phyloP scores from a whole-genome alignment of 2,113 vertebrate species.

The Ceratotherium simum region DNA sequence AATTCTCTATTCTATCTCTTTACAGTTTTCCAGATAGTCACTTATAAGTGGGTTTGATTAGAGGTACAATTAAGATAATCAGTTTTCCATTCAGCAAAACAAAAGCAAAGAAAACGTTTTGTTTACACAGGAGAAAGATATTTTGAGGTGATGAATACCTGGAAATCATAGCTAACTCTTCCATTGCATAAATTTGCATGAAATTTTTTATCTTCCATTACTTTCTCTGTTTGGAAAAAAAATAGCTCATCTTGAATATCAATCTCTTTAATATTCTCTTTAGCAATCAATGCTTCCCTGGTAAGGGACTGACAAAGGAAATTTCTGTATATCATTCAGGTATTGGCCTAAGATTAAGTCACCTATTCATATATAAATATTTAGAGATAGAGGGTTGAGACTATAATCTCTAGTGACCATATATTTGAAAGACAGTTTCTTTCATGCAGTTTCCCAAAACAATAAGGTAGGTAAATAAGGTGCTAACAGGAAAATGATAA shows the following conservation, averaged over 20 bases:
- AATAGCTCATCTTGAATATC: not conserved
- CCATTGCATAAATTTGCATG: slow-evolving; percentile 55
- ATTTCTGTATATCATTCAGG: not conserved
- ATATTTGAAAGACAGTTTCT: slow-evolving; percentile 18
- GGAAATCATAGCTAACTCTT: slow-evolving; percentile 67
- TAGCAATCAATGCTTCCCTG: not conserved
- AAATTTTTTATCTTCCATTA: slow-evolving; percentile 37
- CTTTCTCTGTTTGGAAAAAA: slow-evolving; percentile 36
- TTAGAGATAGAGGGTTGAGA: not conserved
- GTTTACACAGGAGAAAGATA: slow-evolving; percentile 56
- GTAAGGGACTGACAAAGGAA: not conserved
- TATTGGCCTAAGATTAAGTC: slow-evolving; percentile 49
- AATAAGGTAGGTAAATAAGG: not conserved
- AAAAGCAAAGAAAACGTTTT: slow-evolving; percentile 53
- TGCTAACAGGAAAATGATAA: not conserved
- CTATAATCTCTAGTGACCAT: not conserved
- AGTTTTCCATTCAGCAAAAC: slow-evolving; percentile 55
- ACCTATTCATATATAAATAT: not conserved
- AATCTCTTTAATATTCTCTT: slow-evolving; percentile 51
- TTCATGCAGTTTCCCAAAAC: slow-evolving; percentile 22
- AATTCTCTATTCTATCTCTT: not conserved
- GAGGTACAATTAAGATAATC: slow-evolving; percentile 62
- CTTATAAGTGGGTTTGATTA: slow-evolving; percentile 39
- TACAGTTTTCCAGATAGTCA: not conserved
- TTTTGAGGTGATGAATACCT: slow-evolving; percentile 63